Evolutionary conservation across 2,113 vertebrate genomes (phyloP).

Genomic region (Hyaena hyaena): DNA sequence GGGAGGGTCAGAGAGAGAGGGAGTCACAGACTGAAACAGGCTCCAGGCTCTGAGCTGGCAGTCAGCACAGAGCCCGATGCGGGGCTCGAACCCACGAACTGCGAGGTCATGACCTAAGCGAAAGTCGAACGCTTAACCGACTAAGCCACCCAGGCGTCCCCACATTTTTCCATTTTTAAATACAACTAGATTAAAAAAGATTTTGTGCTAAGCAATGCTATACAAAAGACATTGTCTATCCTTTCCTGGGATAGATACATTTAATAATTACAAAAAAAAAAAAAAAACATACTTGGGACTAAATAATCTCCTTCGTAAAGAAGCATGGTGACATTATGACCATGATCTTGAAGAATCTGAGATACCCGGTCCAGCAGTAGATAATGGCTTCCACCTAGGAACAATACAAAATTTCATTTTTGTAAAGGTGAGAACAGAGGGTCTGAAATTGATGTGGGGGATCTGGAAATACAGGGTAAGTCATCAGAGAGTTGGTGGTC

Average conservation of each 20-base stretch:
- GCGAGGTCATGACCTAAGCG: no score
- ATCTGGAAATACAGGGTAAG: not conserved
- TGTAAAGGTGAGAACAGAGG: not conserved
- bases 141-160: no score
- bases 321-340: slow-evolving; percentile 46
- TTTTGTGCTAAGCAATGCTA: not conserved
- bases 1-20: no score
- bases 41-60: no score
- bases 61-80: no score
- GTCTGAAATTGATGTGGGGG: not conserved
- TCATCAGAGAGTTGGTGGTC: not conserved
- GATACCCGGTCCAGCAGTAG: not conserved
- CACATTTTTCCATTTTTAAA: not conserved
- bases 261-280: not conserved
- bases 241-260: not conserved
- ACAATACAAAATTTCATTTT: not conserved
- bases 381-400: slow-evolving; percentile 50
- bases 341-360: slow-evolving; percentile 28
- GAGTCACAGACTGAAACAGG: no score
- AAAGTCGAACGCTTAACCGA: no score
- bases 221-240: not conserved
- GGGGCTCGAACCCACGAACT: no score
- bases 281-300: not conserved
- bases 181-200: not conserved
- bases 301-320: not conserved